Base-by-base conservation (phyloP, 2,888 invertebrate species). In the Cremastobaeus sp. region DNA sequence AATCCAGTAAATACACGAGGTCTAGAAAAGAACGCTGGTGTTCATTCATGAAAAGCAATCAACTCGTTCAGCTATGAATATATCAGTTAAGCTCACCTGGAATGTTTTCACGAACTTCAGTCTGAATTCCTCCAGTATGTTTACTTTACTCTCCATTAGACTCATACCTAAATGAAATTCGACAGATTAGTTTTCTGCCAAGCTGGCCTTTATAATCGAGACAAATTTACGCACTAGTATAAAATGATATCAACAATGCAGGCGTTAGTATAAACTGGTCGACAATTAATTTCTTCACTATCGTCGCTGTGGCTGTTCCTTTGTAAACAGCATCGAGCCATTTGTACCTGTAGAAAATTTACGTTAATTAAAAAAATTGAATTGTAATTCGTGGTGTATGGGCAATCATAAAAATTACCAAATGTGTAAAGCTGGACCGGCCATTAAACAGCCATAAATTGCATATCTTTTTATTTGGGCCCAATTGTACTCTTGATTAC, bases 1-100 rank as follows among this genome's bases (percentile, higher is more conserved):
- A 32, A 96, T 85, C 96, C 96, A 96, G 86, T 95, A 96, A 54
- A 91, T 87, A 81, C 95, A 95, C 76, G 95, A 95, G 0, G 93
- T 92, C 85, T 91, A 74, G 82, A 92, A 92, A 43, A 25, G 20
- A 54, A 52, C 15, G 17, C 60, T 25, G 18, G 14, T n/a, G 9
- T 47, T 32, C n/a, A n/a, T n/a, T n/a, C n/a, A n/a, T n/a, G n/a
- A n/a, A n/a, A n/a, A n/a, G n/a, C n/a, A n/a, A n/a, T n/a, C n/a
- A n/a, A n/a, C n/a, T n/a, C n/a, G n/a, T n/a, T n/a, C n/a, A n/a
- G n/a, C n/a, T n/a, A n/a, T n/a, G n/a, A n/a, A n/a, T n/a, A n/a
- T 25, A 5, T 25, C 25, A 25, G 32, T 32, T 21, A 60, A 69
- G n/a, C 78, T 68, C 81, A 89, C 89, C 79, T 85, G 79, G 74